Conservation (phyloP, 1,140 invertebrate species). For the Brachionus paranguensis region DNA sequence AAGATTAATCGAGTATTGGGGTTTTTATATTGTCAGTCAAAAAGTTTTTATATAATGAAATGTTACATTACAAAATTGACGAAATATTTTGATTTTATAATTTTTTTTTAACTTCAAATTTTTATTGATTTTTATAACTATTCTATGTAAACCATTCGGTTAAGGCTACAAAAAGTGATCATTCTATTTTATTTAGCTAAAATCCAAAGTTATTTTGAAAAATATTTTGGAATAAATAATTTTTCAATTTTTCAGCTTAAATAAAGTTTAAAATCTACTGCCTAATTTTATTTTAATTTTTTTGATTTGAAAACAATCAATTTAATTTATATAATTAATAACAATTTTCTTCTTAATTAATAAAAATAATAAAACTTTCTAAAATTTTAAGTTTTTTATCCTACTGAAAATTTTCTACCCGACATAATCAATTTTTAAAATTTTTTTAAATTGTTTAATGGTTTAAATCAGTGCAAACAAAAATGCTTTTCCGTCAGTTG, state of each 20-base stretch:
- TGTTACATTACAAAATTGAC: background rate
- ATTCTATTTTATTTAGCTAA: background rate
- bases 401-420: background rate
- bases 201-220: background rate
- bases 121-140: background rate
- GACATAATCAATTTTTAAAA: background rate
- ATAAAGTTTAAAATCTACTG: background rate
- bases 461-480: too few relatives aligned
- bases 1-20: constrained; percentile 1
- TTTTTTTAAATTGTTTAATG: background rate
- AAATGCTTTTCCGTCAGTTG: too few relatives aligned
- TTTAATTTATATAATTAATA: background rate
- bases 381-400: background rate
- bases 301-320: background rate
- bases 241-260: background rate
- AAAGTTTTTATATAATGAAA: background rate
- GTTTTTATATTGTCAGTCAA: background rate
- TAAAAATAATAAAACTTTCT: background rate
- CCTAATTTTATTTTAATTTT: background rate
- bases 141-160: background rate
- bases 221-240: background rate
- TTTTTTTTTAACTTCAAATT: background rate
- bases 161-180: background rate
- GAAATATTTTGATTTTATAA: background rate
- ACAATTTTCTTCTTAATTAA: background rate